Conservation (phyloP, 1,140 invertebrate genomes). For the Ephestia elutella region DNA sequence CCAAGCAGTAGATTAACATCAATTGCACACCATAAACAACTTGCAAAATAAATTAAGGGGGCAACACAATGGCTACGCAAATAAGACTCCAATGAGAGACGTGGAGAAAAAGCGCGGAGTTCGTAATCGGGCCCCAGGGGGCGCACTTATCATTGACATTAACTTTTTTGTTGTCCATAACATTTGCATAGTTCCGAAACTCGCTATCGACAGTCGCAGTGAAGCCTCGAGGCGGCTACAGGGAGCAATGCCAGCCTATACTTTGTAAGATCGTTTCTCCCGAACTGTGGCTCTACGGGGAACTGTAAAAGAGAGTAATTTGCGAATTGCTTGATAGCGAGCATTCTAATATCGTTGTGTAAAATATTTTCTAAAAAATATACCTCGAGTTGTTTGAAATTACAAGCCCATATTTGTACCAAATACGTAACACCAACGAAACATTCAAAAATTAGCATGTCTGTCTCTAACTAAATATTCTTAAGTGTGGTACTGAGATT, state of each 20-base stretch:
- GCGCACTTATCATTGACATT: constrained; percentile 69
- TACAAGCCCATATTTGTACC: no score
- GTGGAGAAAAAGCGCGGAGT: constrained; percentile 21
- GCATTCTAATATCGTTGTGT: constrained; percentile 16
- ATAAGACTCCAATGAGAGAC: constrained; percentile 21
- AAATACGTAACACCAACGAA: no score
- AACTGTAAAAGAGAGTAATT: constrained; percentile 51
- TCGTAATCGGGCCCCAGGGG: constrained; percentile 45
- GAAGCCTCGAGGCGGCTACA: constrained; percentile 50
- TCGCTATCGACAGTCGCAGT: constrained; percentile 51
- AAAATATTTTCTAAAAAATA: not conserved
- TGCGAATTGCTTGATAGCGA: constrained; percentile 47
- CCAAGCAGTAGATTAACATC: constrained; percentile 9
- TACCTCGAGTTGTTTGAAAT: no score
- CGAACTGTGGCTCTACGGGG: constrained; percentile 45
- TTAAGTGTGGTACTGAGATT: no score
- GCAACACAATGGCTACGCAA: constrained; percentile 25
- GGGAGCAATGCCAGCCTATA: constrained; percentile 51
- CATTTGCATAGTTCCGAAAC: constrained; percentile 73
- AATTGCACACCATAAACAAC: constrained; percentile 19
- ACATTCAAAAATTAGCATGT: no score
- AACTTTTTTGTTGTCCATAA: constrained; percentile 74
- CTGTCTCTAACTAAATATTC: no score
- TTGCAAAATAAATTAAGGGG: constrained; percentile 33
- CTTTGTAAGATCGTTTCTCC: constrained; percentile 68